Conservation (phyloP, 2,797 vertebrate genomes). For the Acipenser oxyrinchus region DNA sequence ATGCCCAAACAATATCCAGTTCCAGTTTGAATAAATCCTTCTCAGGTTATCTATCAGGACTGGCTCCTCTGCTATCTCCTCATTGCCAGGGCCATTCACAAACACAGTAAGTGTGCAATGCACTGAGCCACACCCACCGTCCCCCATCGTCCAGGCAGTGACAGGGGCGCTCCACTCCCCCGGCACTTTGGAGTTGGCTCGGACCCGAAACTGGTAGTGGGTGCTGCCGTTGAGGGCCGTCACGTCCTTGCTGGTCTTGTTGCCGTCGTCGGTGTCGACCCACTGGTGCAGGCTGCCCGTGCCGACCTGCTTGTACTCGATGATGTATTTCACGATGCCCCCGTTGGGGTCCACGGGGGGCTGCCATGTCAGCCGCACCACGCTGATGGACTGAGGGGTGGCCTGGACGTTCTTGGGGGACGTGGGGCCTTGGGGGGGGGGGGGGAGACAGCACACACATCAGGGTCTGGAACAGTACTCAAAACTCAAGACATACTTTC, state of each 20-base stretch:
- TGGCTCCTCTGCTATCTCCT: too few species aligned
- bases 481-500: too few species aligned
- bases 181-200: slow-evolving; percentile 83
- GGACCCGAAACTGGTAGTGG: slow-evolving; percentile 83
- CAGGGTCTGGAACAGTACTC: too few species aligned
- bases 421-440: slow-evolving; percentile 71
- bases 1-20: too few species aligned
- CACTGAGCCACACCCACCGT: slow-evolving; percentile 56
- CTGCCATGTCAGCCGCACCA: slow-evolving; percentile 72
- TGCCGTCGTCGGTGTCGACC: slow-evolving; percentile 81
- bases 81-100: too few species aligned
- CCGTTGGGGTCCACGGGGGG: slow-evolving; percentile 72
- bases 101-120: too few species aligned
- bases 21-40: too few species aligned
- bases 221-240: slow-evolving; percentile 83
- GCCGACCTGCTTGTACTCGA: slow-evolving; percentile 82
- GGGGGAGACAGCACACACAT: too few species aligned
- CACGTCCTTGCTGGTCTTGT: slow-evolving; percentile 76
- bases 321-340: slow-evolving; percentile 84
- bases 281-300: slow-evolving; percentile 71
- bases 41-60: too few species aligned
- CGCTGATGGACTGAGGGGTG: slow-evolving; percentile 63
- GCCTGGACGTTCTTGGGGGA: slow-evolving; percentile 71
- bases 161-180: slow-evolving; percentile 87
- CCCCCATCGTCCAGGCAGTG: slow-evolving; percentile 67